phyloP scores from a whole-genome alignment of 2,113 vertebrate genomes.

The Phyllostomus discolor region DNA sequence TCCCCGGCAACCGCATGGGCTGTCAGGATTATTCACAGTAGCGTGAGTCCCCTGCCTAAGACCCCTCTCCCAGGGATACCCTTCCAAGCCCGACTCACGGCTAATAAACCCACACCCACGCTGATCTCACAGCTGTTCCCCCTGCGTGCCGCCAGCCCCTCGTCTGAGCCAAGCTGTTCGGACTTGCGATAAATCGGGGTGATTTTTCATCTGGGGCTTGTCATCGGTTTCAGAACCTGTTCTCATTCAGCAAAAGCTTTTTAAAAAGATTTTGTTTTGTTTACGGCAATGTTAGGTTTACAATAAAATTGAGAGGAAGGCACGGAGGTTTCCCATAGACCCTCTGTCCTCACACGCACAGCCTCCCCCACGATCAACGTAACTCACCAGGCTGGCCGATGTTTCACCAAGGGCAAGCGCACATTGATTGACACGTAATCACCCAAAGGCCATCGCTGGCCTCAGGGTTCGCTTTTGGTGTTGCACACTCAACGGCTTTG shows the following conservation, averaged over 20 bases:
- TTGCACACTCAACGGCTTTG: not conserved
- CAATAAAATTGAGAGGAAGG: not conserved
- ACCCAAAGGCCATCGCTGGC: not conserved
- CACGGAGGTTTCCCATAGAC: not conserved
- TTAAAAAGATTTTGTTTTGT: not conserved
- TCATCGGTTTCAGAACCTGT: constrained; percentile 12
- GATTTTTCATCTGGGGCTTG: constrained; percentile 14
- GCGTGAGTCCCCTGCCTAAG: not conserved
- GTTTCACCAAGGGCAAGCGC: not conserved
- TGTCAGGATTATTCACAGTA: constrained; percentile 30
- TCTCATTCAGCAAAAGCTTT: not conserved
- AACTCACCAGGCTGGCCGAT: not conserved
- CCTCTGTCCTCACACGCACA: not conserved
- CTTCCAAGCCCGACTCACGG: constrained; percentile 20
- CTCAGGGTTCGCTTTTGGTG: not conserved
- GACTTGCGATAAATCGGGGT: not conserved
- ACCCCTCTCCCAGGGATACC: constrained; percentile 32
- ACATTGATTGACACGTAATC: not conserved
- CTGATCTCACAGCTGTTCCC: constrained; percentile 50
- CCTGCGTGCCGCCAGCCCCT: not conserved
- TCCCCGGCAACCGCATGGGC: not conserved
- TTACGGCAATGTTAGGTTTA: not conserved
- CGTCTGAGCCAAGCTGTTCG: not conserved
- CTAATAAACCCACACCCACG: constrained; percentile 46
- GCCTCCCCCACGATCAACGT: not conserved